Base-by-base conservation (phyloP, 1,140 invertebrate genomes). In the Cotesia typhae region DNA sequence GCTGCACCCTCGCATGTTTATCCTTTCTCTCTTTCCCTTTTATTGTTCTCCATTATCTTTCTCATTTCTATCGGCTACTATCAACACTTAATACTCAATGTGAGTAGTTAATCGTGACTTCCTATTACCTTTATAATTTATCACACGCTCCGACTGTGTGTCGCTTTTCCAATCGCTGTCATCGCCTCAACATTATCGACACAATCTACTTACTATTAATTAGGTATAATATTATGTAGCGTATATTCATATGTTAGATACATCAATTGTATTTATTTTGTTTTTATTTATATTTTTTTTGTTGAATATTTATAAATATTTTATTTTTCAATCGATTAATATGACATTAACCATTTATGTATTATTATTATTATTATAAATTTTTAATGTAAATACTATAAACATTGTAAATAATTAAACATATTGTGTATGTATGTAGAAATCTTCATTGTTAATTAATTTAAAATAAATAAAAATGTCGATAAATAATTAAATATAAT, bases 401-500 rank as follows among this genome's bases (percentile, higher is more conserved):
- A 70, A 80, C 77, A 75, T 70, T 86, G 84, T 86, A 85, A 76
- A 84, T 84, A 86, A 67, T n/a, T 35, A 9, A 37, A 53, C 77
- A 74, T 77, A 82, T 75, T 82, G 78, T 84, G 84, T 67, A 37
- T 81, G 79, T 83, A 82, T 75, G 36, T 75, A 59, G 72, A 78
- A 79, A 78, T 83, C 47, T 47, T 52, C 76, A 77, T 84, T 86
- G 84, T 86, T 86, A 84, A 83, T 80, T 74, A 85, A 84, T 85
- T 67, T 84, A 85, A 47, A 84, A 81, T 73, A 82, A 81, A 68
- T 71, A 28, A 67, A 70, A 55, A 52, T 36, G 36, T 2, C 10
- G 20, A 65, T 17, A 28, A 65, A 68, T 38, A 71, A 61, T 67
- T 35, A 53, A 71, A 10, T 38, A 61, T 47, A 47, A 47, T 47